Conservation (phyloP, 2,797 vertebrate genomes). For the Alosa sapidissima region DNA sequence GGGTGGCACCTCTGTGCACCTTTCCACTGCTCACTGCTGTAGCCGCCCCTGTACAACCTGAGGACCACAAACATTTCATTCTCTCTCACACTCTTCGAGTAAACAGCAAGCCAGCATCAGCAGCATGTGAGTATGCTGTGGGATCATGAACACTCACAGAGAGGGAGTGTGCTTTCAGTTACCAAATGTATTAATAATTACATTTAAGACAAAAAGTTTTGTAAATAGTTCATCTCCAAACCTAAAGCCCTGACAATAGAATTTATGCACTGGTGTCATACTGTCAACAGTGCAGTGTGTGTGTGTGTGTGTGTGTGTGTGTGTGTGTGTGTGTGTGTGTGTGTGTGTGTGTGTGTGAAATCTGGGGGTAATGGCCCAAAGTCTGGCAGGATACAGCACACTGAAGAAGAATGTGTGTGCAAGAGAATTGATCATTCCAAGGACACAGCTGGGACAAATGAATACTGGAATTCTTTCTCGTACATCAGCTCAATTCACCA, state of each 20-base stretch:
- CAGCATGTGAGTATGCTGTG: too few relatives aligned
- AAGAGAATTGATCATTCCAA: constrained; percentile 45
- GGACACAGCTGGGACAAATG: constrained; percentile 47
- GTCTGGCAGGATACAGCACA: constrained; percentile 29
- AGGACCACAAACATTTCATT: too few relatives aligned
- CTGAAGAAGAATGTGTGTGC: constrained; percentile 34
- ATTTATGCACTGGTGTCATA: background rate
- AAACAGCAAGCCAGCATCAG: too few relatives aligned
- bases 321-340: background rate
- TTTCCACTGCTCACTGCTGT: too few relatives aligned
- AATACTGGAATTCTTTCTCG: constrained; percentile 44
- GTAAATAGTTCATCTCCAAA: background rate
- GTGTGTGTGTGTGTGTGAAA: background rate
- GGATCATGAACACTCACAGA: too few relatives aligned
- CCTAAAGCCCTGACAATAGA: background rate
- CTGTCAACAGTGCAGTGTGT: background rate
- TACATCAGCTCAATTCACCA: constrained; percentile 39
- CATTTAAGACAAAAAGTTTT: background rate
- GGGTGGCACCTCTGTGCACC: too few relatives aligned
- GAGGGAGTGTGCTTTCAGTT: too few relatives aligned
- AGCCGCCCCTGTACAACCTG: too few relatives aligned
- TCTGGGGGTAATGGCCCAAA: constrained; percentile 26
- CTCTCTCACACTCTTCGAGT: too few relatives aligned
- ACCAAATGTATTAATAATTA: background rate
- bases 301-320: background rate